A percentile compares a stretch with the other conserved stretches of the same genome.
These are phyloP conservation scores for Cherax quadricarinatus DNA, from an alignment of 1,140 invertebrate species.

Conservation along the genomic window DNA sequence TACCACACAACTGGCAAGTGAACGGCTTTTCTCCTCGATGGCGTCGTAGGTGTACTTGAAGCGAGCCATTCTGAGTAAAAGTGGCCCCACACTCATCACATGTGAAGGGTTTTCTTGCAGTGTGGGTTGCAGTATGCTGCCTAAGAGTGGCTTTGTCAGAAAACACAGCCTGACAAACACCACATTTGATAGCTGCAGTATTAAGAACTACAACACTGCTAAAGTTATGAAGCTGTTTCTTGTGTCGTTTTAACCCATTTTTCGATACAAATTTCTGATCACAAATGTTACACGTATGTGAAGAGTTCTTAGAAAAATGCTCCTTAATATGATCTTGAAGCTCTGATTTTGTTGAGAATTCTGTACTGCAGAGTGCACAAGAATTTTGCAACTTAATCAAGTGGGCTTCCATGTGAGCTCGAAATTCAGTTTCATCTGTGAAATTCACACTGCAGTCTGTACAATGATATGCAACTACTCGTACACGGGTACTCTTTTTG, in stretches of 20 bases:
- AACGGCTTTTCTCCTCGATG: conserved; percentile 73
- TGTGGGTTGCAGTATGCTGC: conserved; percentile 66
- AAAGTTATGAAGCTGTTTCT: conserved; percentile 64
- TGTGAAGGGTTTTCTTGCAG: conserved; percentile 67
- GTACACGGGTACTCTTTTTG: conserved; percentile 43
- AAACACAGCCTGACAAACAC: conserved; percentile 65
- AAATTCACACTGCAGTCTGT: conserved; percentile 69
- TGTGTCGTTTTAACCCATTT: conserved; percentile 69
- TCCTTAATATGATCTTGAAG: conserved; percentile 72
- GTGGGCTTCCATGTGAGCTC: conserved; percentile 72
- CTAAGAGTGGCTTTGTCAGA: conserved; percentile 55
- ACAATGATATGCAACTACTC: conserved; percentile 69
- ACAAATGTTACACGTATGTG: conserved; percentile 64
- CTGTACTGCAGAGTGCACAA: conserved; percentile 69
- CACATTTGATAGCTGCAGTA: conserved; percentile 61
- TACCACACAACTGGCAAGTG: conserved; percentile 70
- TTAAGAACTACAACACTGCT: conserved; percentile 57
- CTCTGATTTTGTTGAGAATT: conserved; percentile 69
- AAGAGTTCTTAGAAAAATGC: conserved; percentile 68
- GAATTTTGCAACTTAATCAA: conserved; percentile 72
- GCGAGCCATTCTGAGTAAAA: conserved; percentile 72
- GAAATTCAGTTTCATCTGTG: conserved; percentile 57
- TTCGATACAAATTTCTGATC: conserved; percentile 70
- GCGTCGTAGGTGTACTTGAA: conserved; percentile 70
- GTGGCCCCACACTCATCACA: conserved; percentile 73